A percentile compares a stretch with the other conserved stretches of the same genome.
Conservation (phyloP, 2,113 vertebrate species). For the Petromus typicus region DNA sequence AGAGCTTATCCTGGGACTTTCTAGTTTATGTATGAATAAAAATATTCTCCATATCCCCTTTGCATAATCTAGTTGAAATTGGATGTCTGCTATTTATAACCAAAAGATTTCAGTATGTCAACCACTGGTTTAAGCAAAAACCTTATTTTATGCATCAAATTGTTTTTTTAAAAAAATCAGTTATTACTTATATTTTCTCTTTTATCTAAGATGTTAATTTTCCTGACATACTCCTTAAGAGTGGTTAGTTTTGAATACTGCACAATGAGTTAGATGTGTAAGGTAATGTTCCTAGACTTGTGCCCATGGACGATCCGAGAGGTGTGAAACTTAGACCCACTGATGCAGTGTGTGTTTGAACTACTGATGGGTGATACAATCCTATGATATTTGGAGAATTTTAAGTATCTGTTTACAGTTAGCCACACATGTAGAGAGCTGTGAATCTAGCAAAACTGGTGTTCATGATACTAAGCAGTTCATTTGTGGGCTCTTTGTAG, state of each 20-base stretch:
- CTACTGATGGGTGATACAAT: neutral
- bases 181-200: neutral
- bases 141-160: neutral
- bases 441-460: neutral
- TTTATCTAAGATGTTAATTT: conserved; percentile 5
- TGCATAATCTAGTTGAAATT: neutral
- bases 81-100: neutral
- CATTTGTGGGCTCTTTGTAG: neutral
- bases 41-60: neutral
- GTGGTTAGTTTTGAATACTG: neutral
- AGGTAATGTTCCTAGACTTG: neutral
- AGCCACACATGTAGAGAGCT: neutral
- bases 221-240: neutral
- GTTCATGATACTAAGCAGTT: neutral
- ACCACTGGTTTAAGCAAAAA: neutral
- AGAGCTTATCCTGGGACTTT: neutral
- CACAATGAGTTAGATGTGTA: neutral
- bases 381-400: neutral
- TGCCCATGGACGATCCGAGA: neutral
- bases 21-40: neutral
- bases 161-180: neutral
- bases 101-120: neutral
- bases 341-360: neutral
- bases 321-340: neutral
- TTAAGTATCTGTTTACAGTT: neutral